Percentiles rank a stretch among this genome's conserved stretches.
phyloP scores from a whole-genome alignment of 2,888 invertebrate species.

The Diadegma fenestrale region DNA sequence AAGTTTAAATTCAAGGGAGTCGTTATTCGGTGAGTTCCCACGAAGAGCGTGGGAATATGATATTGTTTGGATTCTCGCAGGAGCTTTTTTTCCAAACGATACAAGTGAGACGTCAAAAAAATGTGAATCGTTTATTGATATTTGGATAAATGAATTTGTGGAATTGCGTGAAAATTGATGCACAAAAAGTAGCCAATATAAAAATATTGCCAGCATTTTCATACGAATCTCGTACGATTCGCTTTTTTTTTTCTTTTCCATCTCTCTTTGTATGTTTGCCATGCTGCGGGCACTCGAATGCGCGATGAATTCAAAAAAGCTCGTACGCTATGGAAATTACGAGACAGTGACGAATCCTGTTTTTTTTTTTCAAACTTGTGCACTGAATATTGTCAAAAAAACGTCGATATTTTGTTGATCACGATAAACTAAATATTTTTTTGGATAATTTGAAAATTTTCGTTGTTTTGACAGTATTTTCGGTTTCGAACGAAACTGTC shows the following conservation, averaged over 20 bases:
- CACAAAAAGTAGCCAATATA: neutral
- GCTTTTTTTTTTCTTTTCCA: neutral
- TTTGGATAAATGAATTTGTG: neutral
- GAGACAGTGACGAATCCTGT: neutral
- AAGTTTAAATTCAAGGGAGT: constrained; percentile 45
- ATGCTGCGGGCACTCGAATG: neutral
- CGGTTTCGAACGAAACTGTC: too few relatives aligned
- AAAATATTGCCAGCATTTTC: constrained; percentile 6
- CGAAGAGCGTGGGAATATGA: constrained; percentile 59
- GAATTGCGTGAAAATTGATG: neutral
- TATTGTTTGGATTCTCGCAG: constrained; percentile 44
- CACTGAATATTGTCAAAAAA: too few relatives aligned
- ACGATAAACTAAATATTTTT: too few relatives aligned
- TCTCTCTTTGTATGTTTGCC: neutral
- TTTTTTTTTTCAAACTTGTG: neutral
- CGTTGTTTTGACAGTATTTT: too few relatives aligned
- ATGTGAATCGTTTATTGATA: neutral
- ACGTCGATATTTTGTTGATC: too few relatives aligned
- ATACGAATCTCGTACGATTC: neutral
- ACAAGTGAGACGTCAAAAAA: neutral
- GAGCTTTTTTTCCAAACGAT: constrained; percentile 5
- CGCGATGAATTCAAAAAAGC: neutral
- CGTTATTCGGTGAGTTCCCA: constrained; percentile 55
- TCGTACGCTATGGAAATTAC: neutral
- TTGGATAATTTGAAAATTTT: too few relatives aligned